Evolutionary conservation across 1,140 invertebrate species (phyloP), one percentile per base, ranked within the genome.

Genomic region (Pseudomyrmex cubaensis): DNA sequence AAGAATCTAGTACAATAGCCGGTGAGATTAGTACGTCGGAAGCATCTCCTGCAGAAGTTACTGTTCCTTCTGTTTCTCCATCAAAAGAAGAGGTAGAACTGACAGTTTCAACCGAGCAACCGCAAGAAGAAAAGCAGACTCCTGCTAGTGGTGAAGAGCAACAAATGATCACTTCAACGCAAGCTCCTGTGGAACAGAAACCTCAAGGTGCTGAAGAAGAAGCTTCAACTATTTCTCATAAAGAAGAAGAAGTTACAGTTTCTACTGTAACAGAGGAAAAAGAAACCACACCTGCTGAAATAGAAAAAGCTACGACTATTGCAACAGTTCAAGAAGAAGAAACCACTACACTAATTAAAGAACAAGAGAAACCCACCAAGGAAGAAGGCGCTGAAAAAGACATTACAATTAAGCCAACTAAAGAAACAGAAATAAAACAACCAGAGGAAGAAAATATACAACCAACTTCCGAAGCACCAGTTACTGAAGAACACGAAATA

Each of bases 21-120:
- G 66, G 63, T 48, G 70, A 84, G 13, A 76, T 64, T n/a, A 78
- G 22, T 48, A n/a, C 64, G 15, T 15, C 54, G n/a, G 62, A 82
- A 73, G 56, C 52, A 56, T 46, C 4, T 48, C 22, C 84, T 52
- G 75, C 85, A 15, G 69, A 87, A 67, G 20, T 50, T 0, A 84
- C 69, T 78, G 22, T 83, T 50, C 9, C 44, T 20, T 46, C 78
- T 54, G n/a, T 77, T 35, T 56, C 57, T 46, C 70, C 46, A 62
- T 64, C 64, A 52, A 76, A 84, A 74, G 85, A 61, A 74, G 85
- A 86, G 22, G 13, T 35, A 52, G 22, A 86, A 52, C 50, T 54
- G 20, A 1, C 44, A 20, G 0, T 4, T 61, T 72, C 22, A n/a
- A 80, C 54, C 0, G 66, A 80, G 12, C 76, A 78, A 70, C 54